phyloP scores from a whole-genome alignment of 2,888 invertebrate species.

The Limnephilus rhombicus region DNA sequence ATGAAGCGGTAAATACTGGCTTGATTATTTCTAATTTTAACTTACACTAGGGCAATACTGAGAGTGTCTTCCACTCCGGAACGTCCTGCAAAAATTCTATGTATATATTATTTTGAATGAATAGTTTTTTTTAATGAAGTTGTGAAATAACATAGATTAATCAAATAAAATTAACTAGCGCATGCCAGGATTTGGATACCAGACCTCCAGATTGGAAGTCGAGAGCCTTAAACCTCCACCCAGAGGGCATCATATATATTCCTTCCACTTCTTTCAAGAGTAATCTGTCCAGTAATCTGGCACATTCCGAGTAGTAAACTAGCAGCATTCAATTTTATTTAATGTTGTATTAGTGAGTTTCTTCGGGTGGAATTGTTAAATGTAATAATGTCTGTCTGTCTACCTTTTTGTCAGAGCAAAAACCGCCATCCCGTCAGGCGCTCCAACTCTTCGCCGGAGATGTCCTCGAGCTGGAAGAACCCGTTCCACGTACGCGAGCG shows the following conservation, averaged over 20 bases:
- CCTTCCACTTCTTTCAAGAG: no score
- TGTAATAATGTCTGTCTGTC: neutral
- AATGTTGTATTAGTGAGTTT: neutral
- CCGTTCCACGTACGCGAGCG: constrained; percentile 79
- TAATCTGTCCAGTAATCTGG: neutral
- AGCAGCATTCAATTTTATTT: neutral
- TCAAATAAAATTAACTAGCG: no score
- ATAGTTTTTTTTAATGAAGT: no score
- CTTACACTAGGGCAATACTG: no score
- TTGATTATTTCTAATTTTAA: neutral
- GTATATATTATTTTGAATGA: no score
- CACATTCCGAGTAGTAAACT: neutral
- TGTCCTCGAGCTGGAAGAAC: constrained; percentile 92
- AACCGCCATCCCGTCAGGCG: constrained; percentile 90
- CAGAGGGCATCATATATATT: no score
- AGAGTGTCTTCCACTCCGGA: no score
- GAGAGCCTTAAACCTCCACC: no score
- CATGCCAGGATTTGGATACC: no score
- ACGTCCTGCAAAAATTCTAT: no score
- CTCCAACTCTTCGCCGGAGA: constrained; percentile 95
- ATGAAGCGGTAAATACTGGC: constrained; percentile 57
- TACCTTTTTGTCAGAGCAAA: constrained; percentile 72
- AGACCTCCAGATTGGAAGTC: no score
- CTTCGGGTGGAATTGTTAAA: neutral
- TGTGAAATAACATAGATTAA: no score